Percentiles rank a stretch among this genome's conserved stretches.
Evolutionary conservation across 2,797 vertebrate species (phyloP).

Genomic region (Enteromius radiatus): DNA sequence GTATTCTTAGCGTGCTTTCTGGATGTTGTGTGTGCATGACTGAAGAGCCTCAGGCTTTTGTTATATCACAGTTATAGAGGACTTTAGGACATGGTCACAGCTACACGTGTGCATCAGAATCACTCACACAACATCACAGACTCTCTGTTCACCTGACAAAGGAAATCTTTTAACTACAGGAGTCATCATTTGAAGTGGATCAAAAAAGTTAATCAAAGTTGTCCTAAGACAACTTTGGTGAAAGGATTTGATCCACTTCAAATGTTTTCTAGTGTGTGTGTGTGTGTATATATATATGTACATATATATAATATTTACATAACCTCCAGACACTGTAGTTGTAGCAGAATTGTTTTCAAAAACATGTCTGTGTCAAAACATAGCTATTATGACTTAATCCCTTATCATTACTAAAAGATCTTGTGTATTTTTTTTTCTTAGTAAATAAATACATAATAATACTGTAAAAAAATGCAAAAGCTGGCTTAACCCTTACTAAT

Average conservation of each 20-base stretch:
- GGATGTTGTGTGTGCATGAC: constrained; percentile 37
- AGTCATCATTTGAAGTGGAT: no score
- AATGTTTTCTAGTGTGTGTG: no score
- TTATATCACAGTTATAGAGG: constrained; percentile 36
- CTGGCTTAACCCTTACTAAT: neutral
- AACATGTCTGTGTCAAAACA: neutral
- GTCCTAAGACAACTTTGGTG: no score
- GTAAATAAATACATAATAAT: neutral
- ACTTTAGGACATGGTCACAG: constrained; percentile 2
- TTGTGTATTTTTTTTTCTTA: no score
- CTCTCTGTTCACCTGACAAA: neutral
- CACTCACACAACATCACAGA: neutral
- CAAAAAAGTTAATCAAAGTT: no score
- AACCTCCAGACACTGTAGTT: neutral
- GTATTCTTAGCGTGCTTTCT: constrained; percentile 15
- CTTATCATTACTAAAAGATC: neutral
- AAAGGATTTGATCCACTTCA: no score
- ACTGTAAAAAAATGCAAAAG: neutral
- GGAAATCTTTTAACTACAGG: neutral
- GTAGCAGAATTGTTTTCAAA: neutral
- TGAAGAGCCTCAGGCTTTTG: constrained; percentile 31
- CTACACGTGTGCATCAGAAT: neutral
- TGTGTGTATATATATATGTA: no score
- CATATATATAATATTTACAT: neutral
- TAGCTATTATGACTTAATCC: neutral